phyloP scores from a whole-genome alignment of 1,140 invertebrate genomes.

The Cydia pomonella region DNA sequence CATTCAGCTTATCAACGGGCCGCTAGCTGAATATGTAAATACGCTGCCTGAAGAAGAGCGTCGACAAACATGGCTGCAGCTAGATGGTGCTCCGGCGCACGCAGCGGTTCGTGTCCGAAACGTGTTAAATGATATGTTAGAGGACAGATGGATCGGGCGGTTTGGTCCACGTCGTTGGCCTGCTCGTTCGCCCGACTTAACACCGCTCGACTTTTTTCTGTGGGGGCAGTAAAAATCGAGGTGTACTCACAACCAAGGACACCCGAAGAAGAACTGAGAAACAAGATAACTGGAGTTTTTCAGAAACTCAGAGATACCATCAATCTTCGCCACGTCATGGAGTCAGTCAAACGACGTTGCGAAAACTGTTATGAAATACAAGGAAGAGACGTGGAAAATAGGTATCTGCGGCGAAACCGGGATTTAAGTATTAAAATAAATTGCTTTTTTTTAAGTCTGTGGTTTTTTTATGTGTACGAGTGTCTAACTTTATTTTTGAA shows the following conservation, averaged over 20 bases:
- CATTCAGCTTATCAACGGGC: conserved; percentile 19
- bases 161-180: neutral
- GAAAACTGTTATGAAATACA: neutral
- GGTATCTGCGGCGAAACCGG: neutral
- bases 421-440: no score
- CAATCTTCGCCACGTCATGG: neutral
- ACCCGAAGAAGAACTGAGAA: neutral
- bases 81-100: neutral
- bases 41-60: conserved; percentile 16
- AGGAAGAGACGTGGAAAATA: neutral
- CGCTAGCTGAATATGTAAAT: conserved; percentile 3
- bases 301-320: neutral
- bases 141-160: conserved; percentile 11
- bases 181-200: neutral
- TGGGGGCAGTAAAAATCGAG: conserved; percentile 14
- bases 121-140: conserved; percentile 3
- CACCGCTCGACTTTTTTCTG: neutral
- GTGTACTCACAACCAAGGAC: neutral
- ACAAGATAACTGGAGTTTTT: neutral
- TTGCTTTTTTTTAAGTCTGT: no score
- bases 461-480: no score
- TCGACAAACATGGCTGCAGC: neutral
- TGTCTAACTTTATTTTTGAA: no score
- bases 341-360: conserved; percentile 1
- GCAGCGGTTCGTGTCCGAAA: conserved; percentile 4